Percentiles rank a stretch among this genome's conserved stretches.
Conservation (phyloP, 1,140 invertebrate species). For the Aricia agestis region DNA sequence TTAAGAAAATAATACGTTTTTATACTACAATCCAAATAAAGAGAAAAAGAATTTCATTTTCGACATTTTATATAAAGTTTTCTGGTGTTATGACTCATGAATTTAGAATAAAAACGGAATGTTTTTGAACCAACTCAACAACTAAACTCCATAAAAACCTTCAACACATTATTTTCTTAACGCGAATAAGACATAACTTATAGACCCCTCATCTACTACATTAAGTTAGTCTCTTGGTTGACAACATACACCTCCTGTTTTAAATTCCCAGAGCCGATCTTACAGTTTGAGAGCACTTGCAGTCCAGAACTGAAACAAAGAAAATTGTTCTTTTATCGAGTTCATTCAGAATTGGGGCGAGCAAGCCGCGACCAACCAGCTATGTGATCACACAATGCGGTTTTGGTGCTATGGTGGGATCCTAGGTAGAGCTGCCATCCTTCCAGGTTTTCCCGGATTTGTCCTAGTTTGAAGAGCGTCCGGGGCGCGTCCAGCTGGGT, state of each 20-base stretch:
- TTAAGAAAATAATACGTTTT: background rate
- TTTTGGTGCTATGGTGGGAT: too few species aligned
- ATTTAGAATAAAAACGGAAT: too few species aligned
- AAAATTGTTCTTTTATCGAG: background rate
- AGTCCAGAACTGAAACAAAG: conserved; percentile 49
- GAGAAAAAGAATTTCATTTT: background rate
- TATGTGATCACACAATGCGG: too few species aligned
- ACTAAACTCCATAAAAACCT: background rate
- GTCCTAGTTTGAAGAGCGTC: too few species aligned
- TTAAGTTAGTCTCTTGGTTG: conserved; percentile 35
- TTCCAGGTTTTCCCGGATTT: too few species aligned
- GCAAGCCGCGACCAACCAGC: background rate
- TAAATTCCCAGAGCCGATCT: conserved; percentile 54
- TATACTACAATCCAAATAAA: background rate
- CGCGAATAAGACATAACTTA: background rate
- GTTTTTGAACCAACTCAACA: too few species aligned
- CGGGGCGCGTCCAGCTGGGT: too few species aligned
- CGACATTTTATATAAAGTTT: too few species aligned
- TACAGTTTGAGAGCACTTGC: conserved; percentile 47
- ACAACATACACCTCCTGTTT: conserved; percentile 53
- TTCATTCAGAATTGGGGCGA: too few species aligned
- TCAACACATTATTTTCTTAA: background rate
- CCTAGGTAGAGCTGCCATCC: too few species aligned
- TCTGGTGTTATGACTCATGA: too few species aligned
- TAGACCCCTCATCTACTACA: background rate